Evolutionary conservation across 1,140 invertebrate genomes (phyloP).

Genomic region (Musca domestica): DNA sequence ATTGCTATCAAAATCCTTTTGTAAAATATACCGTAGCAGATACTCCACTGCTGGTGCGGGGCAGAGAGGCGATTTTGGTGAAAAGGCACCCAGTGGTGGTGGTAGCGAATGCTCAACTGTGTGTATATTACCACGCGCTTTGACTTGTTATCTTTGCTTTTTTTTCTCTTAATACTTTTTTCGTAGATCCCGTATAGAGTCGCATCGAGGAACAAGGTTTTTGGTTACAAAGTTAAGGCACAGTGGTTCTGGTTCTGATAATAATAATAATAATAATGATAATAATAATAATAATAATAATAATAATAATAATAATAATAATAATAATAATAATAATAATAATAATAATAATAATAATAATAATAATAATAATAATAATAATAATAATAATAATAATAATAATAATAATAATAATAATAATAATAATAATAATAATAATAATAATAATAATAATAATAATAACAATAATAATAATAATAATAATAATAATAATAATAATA

Average conservation of each 20-base stretch:
- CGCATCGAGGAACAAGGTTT: no score
- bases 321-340: slow-evolving; percentile 8
- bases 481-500: slow-evolving; percentile 10
- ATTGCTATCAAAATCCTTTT: no score
- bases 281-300: slow-evolving; percentile 10
- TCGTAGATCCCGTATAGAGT: no score
- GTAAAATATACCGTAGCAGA: no score
- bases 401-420: slow-evolving; percentile 8
- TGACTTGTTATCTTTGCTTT: no score
- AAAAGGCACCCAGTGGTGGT: no score
- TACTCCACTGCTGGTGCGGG: no score
- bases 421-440: slow-evolving; percentile 10
- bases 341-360: slow-evolving; percentile 10
- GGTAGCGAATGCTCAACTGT: no score
- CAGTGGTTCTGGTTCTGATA: background rate
- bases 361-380: slow-evolving; percentile 10
- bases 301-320: slow-evolving; percentile 10
- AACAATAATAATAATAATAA: slow-evolving; percentile 8
- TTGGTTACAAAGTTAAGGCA: no score
- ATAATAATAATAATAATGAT: slow-evolving; percentile 5
- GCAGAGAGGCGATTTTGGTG: no score
- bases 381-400: slow-evolving; percentile 8
- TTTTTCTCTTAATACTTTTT: no score
- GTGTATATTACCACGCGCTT: no score
- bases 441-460: slow-evolving; percentile 8